Evolutionary conservation across 2,888 invertebrate genomes (phyloP), one percentile per base, ranked within the genome.

Genomic region (Melinaea menophilus): DNA sequence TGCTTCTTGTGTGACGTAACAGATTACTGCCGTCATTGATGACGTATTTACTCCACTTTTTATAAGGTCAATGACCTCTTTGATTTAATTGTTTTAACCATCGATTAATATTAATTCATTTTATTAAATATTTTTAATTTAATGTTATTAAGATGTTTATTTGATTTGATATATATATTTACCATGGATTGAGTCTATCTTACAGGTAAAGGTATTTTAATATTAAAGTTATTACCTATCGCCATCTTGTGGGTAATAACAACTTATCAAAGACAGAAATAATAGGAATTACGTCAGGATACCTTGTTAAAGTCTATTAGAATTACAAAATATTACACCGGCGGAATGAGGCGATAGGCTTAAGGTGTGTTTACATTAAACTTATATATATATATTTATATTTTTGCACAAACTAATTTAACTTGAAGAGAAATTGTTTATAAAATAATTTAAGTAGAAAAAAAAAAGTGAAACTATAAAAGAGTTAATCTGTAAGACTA

Each of bases 1-100:
- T 80, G 84, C 77, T 75, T 70, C 66, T 88, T 89, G 86, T 86
- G 82, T 81, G 87, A 88, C 77, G 82, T 78, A 85, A 82, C 80
- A 76, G 79, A 78, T 63, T 33, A 46, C 37, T 51, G 47, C 11
- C 48, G 47, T n/a, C 59, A 41, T 33, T 54, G 59, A 51, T 37
- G 37, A 56, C 35, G 55, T 37, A 51, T 31, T 51, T 31, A 13
- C 5, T 22, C 5, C 13, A 31, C 31, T 48, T 13, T 12, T 37
- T 37, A 37, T 37, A 4, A 48, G 5, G 31, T 51, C 51, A 51
- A 31, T 51, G 51, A 51, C 9, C 51, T 51, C 5, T 2, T 31
- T 9, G n/a, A 51, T 31, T 51, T 31, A 31, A 51, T 31, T 51
- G 31, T 51, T 11, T 51, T 31, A 31, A 31, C 4, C 31, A 31